These are phyloP conservation scores for Metaphire vulgaris DNA, from an alignment of 1,140 invertebrate genomes.

Conservation along the genomic window DNA sequence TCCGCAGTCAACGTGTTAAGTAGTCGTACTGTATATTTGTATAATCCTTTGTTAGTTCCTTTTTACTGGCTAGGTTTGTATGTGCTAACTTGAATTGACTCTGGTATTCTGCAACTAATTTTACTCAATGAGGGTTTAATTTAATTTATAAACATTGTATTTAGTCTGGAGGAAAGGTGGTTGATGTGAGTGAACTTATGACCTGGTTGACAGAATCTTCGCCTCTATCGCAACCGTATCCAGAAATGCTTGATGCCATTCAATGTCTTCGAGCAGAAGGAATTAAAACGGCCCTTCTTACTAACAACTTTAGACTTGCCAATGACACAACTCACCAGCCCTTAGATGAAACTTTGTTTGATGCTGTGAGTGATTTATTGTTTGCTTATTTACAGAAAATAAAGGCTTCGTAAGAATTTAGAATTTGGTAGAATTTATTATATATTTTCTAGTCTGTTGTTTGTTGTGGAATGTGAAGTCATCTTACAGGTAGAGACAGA, in stretches of 20 bases:
- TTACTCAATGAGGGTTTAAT: no score
- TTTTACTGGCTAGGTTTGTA: no score
- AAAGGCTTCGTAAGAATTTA: not conserved
- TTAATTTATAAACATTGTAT: no score
- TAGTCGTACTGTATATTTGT: no score
- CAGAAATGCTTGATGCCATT: conserved; percentile 47
- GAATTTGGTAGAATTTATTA: not conserved
- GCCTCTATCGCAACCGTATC: conserved; percentile 33
- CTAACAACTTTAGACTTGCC: conserved; percentile 50
- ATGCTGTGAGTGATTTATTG: conserved; percentile 38
- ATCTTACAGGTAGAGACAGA: no score
- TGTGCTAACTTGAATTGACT: no score
- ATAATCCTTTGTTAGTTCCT: no score
- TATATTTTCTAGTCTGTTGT: not conserved
- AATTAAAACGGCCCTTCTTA: conserved; percentile 51
- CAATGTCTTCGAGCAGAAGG: conserved; percentile 45
- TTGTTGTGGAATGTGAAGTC: no score
- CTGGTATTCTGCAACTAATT: no score
- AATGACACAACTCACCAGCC: conserved; percentile 35
- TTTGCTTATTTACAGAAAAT: not conserved
- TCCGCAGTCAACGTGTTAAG: no score
- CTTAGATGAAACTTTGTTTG: conserved; percentile 40
- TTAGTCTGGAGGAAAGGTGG: not conserved
- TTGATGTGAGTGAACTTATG: conserved; percentile 8
- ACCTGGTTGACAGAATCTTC: not conserved